Conservation (phyloP, 2,888 invertebrate genomes). For the Diplazon laetatorius region DNA sequence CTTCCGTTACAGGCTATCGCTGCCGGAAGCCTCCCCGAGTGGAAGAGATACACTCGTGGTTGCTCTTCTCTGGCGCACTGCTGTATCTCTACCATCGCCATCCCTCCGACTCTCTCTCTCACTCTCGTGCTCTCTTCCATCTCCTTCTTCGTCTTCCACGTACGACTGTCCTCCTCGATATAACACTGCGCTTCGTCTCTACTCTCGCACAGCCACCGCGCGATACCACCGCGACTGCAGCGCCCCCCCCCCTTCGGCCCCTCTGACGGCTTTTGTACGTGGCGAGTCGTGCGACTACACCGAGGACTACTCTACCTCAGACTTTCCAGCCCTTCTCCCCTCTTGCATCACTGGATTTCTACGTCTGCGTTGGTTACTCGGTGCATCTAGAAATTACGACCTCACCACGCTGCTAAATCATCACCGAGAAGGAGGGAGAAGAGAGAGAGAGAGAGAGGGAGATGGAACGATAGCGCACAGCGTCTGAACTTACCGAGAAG, state of each 20-base stretch:
- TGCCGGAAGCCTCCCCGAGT: constrained; percentile 72
- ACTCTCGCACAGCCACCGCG: constrained; percentile 28
- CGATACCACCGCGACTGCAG: constrained; percentile 32
- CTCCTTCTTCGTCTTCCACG: no score
- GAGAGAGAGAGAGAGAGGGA: no score
- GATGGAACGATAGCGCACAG: not conserved
- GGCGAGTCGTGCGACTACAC: constrained; percentile 36
- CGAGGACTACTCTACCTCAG: constrained; percentile 45
- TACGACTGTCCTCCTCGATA: not conserved
- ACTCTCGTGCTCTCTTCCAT: not conserved
- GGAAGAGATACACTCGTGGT: constrained; percentile 76
- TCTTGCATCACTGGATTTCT: constrained; percentile 48
- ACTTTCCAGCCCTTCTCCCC: constrained; percentile 33
- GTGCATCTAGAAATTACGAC: constrained; percentile 53
- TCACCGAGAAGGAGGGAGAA: constrained; percentile 19
- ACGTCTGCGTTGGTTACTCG: constrained; percentile 34
- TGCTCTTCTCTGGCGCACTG: constrained; percentile 57
- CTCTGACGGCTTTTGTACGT: constrained; percentile 29
- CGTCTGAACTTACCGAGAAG: constrained; percentile 55
- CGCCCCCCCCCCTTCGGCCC: no score
- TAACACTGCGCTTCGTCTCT: constrained; percentile 14
- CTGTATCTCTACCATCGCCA: constrained; percentile 46
- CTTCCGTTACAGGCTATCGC: constrained; percentile 74
- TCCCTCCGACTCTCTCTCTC: constrained; percentile 1
- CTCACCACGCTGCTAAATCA: constrained; percentile 48